Conservation (phyloP, 2,113 vertebrate species). For the Melospiza georgiana region DNA sequence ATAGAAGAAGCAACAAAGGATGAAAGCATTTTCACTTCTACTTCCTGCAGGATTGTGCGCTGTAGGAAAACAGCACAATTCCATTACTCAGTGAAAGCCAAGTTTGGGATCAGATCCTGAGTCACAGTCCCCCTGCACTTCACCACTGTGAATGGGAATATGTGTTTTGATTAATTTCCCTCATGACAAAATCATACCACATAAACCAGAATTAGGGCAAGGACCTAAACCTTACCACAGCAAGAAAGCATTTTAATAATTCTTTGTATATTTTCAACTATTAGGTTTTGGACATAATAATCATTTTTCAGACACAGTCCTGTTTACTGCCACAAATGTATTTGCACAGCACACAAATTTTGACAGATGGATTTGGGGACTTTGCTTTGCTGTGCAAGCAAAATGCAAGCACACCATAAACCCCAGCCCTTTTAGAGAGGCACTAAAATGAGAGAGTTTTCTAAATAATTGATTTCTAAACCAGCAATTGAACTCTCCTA, state of each 20-base stretch:
- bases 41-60: neutral
- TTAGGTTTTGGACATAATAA: neutral
- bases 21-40: neutral
- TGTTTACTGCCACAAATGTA: neutral
- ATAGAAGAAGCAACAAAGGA: neutral
- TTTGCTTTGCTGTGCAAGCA: neutral
- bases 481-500: neutral
- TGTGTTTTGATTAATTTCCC: neutral
- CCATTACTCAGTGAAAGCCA: neutral
- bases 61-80: neutral
- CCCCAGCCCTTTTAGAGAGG: neutral
- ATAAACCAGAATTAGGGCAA: neutral
- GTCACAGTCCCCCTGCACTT: neutral
- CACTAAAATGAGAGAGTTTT: conserved; percentile 15
- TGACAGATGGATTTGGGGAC: conserved; percentile 1
- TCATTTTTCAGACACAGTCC: neutral
- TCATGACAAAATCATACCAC: neutral
- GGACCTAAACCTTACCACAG: neutral
- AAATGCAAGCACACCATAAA: neutral
- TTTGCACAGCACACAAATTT: conserved; percentile 16
- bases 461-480: conserved; percentile 48
- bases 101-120: neutral
- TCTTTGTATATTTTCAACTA: neutral
- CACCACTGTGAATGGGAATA: neutral
- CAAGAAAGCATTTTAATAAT: neutral